phyloP scores from a whole-genome alignment of 2,888 invertebrate genomes.

The Onthophagus sagittarius region DNA sequence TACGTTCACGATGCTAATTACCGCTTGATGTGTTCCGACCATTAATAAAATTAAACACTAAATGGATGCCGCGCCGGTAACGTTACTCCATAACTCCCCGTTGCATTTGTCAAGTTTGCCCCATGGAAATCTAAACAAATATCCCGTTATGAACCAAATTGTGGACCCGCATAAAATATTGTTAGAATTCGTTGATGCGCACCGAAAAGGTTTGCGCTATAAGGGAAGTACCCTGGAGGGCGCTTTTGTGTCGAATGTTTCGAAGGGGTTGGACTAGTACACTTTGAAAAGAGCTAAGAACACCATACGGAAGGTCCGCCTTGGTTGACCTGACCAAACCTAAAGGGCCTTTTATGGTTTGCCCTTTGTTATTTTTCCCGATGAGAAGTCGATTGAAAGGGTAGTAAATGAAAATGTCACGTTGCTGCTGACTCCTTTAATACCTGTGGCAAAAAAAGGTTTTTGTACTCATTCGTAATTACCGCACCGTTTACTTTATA shows the following conservation, averaged over 20 bases:
- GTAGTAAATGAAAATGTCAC: conserved; percentile 11
- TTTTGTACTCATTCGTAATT: too few species aligned
- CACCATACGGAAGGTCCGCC: not conserved
- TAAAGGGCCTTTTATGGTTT: not conserved
- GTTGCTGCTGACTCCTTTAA: not conserved
- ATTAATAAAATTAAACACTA: not conserved
- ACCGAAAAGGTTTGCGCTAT: conserved; percentile 3
- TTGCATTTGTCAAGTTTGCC: not conserved
- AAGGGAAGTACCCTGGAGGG: not conserved
- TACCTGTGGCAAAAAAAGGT: not conserved
- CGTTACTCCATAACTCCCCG: not conserved
- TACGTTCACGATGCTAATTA: not conserved
- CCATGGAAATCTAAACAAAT: not conserved
- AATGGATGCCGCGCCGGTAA: not conserved
- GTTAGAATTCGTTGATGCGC: conserved; percentile 4
- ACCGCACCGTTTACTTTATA: not conserved
- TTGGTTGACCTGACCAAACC: not conserved
- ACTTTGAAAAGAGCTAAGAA: not conserved
- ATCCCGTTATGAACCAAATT: not conserved
- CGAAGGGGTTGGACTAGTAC: not conserved
- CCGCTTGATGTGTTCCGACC: not conserved
- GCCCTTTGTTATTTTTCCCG: conserved; percentile 5
- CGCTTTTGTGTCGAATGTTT: not conserved
- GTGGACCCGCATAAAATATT: conserved; percentile 4
- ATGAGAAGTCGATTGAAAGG: conserved; percentile 3